These are phyloP conservation scores for Eclectus roratus DNA, from an alignment of 2,113 vertebrate genomes.

Conservation along the genomic window DNA sequence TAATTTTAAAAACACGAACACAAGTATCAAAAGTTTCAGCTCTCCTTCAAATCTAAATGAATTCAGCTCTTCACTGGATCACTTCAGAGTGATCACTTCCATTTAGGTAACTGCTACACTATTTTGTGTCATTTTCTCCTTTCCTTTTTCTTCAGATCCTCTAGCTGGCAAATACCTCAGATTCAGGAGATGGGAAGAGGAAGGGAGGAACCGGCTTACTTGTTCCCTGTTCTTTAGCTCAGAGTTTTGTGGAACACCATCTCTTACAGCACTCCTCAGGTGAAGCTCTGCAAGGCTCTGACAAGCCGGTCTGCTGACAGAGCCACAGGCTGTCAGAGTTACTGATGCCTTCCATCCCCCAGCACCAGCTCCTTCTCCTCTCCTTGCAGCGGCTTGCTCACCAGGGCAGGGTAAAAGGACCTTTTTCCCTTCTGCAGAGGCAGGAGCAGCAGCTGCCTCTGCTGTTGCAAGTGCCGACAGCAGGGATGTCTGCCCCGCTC, in stretches of 20 bases:
- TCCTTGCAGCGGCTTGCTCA: background rate
- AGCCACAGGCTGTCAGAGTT: background rate
- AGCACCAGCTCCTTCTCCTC: background rate
- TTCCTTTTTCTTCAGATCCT: background rate
- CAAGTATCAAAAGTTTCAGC: background rate
- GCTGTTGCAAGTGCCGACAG: fast-evolving
- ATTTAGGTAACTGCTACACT: background rate
- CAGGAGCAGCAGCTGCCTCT: background rate
- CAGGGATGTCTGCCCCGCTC: fast-evolving
- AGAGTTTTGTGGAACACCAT: background rate
- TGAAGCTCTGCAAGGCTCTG: background rate
- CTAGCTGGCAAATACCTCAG: background rate
- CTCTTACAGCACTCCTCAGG: background rate
- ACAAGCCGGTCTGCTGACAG: background rate
- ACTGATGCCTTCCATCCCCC: background rate
- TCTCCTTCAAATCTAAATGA: background rate
- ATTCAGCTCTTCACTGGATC: background rate
- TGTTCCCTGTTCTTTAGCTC: background rate
- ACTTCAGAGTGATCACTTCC: background rate
- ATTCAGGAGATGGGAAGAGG: background rate
- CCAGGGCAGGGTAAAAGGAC: background rate
- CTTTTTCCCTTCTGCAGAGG: background rate
- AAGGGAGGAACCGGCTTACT: background rate
- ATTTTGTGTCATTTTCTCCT: background rate
- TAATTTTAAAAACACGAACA: background rate